Conservation (phyloP, 2,797 vertebrate species). For the Notoglanidium macrostoma region DNA sequence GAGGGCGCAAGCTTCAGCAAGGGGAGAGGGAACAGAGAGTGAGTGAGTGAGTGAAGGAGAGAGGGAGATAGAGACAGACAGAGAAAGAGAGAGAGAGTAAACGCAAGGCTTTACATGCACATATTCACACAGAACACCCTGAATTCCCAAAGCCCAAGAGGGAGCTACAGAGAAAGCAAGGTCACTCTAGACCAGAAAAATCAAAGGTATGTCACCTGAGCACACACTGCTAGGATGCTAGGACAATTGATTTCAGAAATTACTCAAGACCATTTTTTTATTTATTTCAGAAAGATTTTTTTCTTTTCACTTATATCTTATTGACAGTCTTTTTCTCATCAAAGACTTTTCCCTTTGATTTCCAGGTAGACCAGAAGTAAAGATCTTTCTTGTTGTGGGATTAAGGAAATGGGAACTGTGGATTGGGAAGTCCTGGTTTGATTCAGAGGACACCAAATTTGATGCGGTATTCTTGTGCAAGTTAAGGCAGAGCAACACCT, state of each 20-base stretch:
- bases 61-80: slow-evolving; percentile 30
- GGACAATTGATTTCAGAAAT: background rate
- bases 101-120: slow-evolving; percentile 67
- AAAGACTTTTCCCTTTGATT: slow-evolving; percentile 1
- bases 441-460: slow-evolving; percentile 50
- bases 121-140: slow-evolving; percentile 60
- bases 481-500: slow-evolving; percentile 44
- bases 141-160: slow-evolving; percentile 57
- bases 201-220: slow-evolving; percentile 48
- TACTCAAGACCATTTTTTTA: background rate
- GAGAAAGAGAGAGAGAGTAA: slow-evolving; percentile 66
- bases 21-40: slow-evolving; percentile 49
- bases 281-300: background rate
- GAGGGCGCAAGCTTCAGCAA: slow-evolving; percentile 46
- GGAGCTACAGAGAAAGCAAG: slow-evolving; percentile 52
- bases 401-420: slow-evolving; percentile 53
- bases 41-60: slow-evolving; percentile 35
- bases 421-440: slow-evolving; percentile 49
- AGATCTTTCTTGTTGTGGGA: slow-evolving; percentile 37
- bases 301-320: background rate
- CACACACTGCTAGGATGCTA: slow-evolving; percentile 1
- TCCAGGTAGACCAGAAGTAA: slow-evolving; percentile 49
- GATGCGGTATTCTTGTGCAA: slow-evolving; percentile 40
- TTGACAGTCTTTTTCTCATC: slow-evolving; percentile 7
- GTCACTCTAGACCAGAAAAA: slow-evolving; percentile 53